Base-by-base conservation (phyloP, 30 jellyfish, hydroid and myxozoan genomes). In the Sanderia malayensis region DNA sequence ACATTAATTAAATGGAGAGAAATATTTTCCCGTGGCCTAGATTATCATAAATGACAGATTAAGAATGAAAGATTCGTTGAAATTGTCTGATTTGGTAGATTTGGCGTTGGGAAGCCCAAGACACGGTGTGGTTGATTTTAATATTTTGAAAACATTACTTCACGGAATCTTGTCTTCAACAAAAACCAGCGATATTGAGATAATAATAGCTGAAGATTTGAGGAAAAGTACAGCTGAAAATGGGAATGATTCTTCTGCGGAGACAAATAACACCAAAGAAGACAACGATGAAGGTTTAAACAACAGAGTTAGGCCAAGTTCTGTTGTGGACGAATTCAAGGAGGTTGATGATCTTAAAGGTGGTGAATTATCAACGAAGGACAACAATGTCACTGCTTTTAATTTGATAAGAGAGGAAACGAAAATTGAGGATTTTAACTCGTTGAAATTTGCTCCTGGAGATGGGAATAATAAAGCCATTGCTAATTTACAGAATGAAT, bases 111-210 rank as follows among this genome's bases (percentile, higher is more conserved):
- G 85, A 8, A 41, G 49, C 61, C 80, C 87, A 6, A 76, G 64
- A 7, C 60, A 63, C 18, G 82, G 85, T 1, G 92, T 66, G 19
- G 96, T 86, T 0, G 80, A 86, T 58, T 86, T 86, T 41, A 66
- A 67, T 28, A 41, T 70, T 61, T 46, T 86, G 71, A 74, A 86
- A 25, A 79, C 73, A 19, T 86, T 86, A 52, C 44, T 86, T 69
- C 24, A 78, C 26, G 85, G 73, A 18, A 25, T 86, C 34, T 34
- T 86, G 70, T 7, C 70, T 0, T 78, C 81, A 27, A 78, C 81
- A 13, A 78, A 57, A 17, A 70, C 57, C 1, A 49, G 59, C 3
- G 82, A 65, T 0, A 58, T 74, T 27, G 71, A 32, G 18, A 65
- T 31, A 24, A 17, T 17, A 17, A 2, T 24, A 4, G 11, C 23